Percentiles rank a stretch among this genome's conserved stretches.
These are phyloP conservation scores for Tachina fera DNA, from an alignment of 2,888 invertebrate species.

Conservation along the genomic window DNA sequence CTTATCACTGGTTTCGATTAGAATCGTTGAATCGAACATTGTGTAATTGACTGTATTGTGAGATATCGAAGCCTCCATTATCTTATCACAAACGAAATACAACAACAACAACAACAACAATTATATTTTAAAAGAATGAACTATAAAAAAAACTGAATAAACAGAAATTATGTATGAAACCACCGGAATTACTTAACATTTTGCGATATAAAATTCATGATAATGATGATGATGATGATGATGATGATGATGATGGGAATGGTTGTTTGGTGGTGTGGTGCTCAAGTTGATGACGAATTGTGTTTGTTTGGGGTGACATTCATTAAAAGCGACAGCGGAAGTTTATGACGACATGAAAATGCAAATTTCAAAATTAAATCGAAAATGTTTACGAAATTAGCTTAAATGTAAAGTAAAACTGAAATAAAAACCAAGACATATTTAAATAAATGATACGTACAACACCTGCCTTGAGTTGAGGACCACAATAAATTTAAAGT, in stretches of 20 bases:
- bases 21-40: slow-evolving; percentile 44
- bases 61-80: slow-evolving; percentile 58
- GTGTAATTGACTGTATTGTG: slow-evolving; percentile 60
- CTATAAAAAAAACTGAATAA: not conserved
- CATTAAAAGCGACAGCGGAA: slow-evolving; percentile 34
- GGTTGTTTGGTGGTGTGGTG: slow-evolving; percentile 1
- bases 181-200: slow-evolving; percentile 61
- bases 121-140: not conserved
- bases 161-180: slow-evolving; percentile 29
- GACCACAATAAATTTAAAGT: not conserved
- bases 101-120: slow-evolving; percentile 11
- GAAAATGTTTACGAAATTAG: slow-evolving; percentile 14
- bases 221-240: slow-evolving; percentile 3
- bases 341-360: slow-evolving; percentile 38
- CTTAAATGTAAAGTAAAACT: slow-evolving; percentile 8
- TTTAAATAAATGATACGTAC: not conserved
- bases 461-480: slow-evolving; percentile 36
- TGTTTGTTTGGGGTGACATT: slow-evolving; percentile 22
- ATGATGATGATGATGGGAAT: not conserved
- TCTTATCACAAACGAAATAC: slow-evolving; percentile 39
- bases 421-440: not conserved
- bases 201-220: not conserved
- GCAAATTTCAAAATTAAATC: slow-evolving; percentile 28
- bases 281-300: slow-evolving; percentile 9
- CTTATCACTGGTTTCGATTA: slow-evolving; percentile 6